These are phyloP conservation scores for Hystrix cristata DNA, from an alignment of 2,113 vertebrate species.

Conservation along the genomic window DNA sequence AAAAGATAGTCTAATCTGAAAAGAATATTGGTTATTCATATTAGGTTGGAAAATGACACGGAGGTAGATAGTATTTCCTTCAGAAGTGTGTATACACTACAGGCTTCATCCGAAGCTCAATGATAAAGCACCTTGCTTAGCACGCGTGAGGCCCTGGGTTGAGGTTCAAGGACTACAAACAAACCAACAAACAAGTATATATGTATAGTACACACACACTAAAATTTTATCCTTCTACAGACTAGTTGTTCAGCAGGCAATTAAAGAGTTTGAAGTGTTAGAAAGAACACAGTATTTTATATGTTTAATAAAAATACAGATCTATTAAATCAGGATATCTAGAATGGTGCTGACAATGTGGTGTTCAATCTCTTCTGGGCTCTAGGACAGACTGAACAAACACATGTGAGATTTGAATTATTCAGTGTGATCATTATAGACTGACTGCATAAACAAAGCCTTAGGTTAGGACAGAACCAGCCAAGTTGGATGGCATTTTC, in stretches of 20 bases:
- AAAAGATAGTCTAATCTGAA: slow-evolving; percentile 24
- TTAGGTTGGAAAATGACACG: slow-evolving; percentile 38
- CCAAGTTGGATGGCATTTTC: slow-evolving; percentile 44
- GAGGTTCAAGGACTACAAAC: not conserved
- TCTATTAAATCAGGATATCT: slow-evolving; percentile 35
- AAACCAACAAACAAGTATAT: too few species aligned
- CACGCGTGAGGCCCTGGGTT: not conserved
- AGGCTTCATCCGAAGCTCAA: not conserved
- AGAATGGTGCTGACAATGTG: not conserved
- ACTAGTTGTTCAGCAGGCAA: not conserved
- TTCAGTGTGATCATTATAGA: slow-evolving; percentile 3
- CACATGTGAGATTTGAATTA: slow-evolving; percentile 50
- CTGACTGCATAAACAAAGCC: slow-evolving; percentile 24
- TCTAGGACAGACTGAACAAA: slow-evolving; percentile 25
- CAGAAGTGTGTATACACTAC: not conserved
- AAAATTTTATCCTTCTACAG: slow-evolving; percentile 1
- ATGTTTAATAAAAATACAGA: slow-evolving; percentile 29
- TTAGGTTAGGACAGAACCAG: slow-evolving; percentile 15
- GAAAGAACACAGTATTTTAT: slow-evolving; percentile 47
- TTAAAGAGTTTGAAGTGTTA: slow-evolving; percentile 16
- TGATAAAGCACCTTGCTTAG: not conserved
- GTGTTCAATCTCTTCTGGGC: not conserved
- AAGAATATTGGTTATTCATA: not conserved
- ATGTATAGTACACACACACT: not conserved
- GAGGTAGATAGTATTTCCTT: not conserved